Percentiles rank a stretch among this genome's conserved stretches.
These are phyloP conservation scores for Neosilurus mollespiculum DNA, from an alignment of 2,797 vertebrate species.

Conservation along the genomic window DNA sequence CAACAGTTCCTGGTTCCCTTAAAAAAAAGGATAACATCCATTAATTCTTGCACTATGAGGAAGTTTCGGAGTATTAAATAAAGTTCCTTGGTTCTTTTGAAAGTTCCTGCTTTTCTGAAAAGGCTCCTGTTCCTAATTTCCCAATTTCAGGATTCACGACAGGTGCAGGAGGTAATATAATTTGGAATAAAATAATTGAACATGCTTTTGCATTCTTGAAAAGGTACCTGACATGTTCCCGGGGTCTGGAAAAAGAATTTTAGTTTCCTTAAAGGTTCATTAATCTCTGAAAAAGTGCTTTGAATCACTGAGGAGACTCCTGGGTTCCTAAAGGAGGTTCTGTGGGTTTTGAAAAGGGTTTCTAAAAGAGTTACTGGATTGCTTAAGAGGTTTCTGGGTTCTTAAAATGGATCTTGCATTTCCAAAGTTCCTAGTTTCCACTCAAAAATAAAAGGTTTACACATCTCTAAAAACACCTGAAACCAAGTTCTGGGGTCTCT, in stretches of 20 bases:
- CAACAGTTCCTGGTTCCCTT: not conserved
- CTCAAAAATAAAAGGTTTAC: not conserved
- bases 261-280: not conserved
- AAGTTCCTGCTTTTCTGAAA: not conserved
- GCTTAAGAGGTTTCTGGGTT: not conserved
- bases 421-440: not conserved
- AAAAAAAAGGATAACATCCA: not conserved
- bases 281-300: not conserved
- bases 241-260: not conserved
- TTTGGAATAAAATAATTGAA: no score
- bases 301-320: not conserved
- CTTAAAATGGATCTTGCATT: not conserved
- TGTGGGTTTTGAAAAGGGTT: not conserved
- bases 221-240: not conserved
- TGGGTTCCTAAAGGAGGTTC: not conserved
- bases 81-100: not conserved
- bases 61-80: not conserved
- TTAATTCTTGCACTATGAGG: not conserved
- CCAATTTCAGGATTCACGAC: not conserved
- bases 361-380: not conserved
- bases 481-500: not conserved
- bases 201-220: not conserved
- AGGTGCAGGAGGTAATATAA: not conserved
- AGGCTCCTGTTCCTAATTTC: not conserved
- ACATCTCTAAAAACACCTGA: not conserved